These are phyloP conservation scores for Odiellus spinosus DNA, from an alignment of 2,888 invertebrate species.

Conservation along the genomic window DNA sequence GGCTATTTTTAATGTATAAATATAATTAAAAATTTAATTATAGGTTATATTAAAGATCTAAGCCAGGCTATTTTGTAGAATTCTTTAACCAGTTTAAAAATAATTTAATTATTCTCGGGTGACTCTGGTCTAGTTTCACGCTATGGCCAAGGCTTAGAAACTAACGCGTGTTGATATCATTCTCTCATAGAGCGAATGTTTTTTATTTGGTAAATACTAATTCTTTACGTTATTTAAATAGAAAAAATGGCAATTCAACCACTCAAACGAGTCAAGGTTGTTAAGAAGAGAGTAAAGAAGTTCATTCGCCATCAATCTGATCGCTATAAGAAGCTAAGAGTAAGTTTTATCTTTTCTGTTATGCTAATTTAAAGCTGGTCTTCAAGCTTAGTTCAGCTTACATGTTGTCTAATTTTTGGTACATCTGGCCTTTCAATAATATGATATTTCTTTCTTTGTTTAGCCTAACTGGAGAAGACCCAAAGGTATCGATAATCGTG, in stretches of 20 bases:
- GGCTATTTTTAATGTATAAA: no score
- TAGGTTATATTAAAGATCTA: no score
- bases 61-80: no score
- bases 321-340: slow-evolving; percentile 88
- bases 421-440: not conserved
- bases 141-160: no score
- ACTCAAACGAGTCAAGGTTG: slow-evolving; percentile 70
- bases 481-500: slow-evolving; percentile 99
- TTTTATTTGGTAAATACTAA: no score
- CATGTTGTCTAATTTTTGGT: not conserved
- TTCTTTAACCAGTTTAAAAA: no score
- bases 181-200: no score
- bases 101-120: no score
- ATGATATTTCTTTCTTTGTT: slow-evolving; percentile 16
- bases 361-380: not conserved
- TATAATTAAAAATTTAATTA: no score
- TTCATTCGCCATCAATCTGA: slow-evolving; percentile 98
- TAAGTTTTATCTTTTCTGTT: slow-evolving; percentile 29
- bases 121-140: no score
- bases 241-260: slow-evolving; percentile 55
- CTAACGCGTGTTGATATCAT: no score
- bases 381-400: not conserved
- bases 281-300: slow-evolving; percentile 95
- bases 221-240: no score
- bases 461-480: slow-evolving; percentile 98